phyloP scores from a whole-genome alignment of 2,888 invertebrate species.

The Cloeon dipterum region DNA sequence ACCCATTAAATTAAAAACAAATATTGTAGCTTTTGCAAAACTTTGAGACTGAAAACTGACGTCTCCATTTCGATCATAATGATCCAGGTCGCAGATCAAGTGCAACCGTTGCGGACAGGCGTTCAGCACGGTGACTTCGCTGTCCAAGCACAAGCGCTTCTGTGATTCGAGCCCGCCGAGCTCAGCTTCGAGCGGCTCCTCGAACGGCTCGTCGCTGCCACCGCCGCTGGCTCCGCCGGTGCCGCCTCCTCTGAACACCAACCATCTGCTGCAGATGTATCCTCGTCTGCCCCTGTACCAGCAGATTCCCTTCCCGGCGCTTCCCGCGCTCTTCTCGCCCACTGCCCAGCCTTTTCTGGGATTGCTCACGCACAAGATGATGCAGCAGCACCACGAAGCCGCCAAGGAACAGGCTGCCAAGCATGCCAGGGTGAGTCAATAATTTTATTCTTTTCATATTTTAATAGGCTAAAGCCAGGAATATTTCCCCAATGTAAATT shows the following conservation, averaged over 20 bases:
- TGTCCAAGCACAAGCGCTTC: slow-evolving; percentile 89
- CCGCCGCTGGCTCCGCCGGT: slow-evolving; percentile 13
- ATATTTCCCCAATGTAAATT: too few species aligned
- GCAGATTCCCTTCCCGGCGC: slow-evolving; percentile 43
- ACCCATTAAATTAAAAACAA: too few species aligned
- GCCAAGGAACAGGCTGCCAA: too few species aligned
- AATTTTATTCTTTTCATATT: too few species aligned
- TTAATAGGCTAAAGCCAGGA: too few species aligned
- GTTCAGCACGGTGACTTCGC: slow-evolving; percentile 74
- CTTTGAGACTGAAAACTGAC: too few species aligned
- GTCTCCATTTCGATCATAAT: too few species aligned
- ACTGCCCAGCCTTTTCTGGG: neutral
- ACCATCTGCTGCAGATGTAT: slow-evolving; percentile 28
- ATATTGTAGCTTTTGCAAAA: too few species aligned
- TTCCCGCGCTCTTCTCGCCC: slow-evolving; percentile 22
- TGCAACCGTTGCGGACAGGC: slow-evolving; percentile 86
- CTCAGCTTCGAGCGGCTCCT: slow-evolving; percentile 5
- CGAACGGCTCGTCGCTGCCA: neutral
- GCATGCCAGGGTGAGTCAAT: too few species aligned
- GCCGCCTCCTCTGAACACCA: slow-evolving; percentile 14
- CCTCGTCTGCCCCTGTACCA: slow-evolving; percentile 24
- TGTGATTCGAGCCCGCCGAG: slow-evolving; percentile 45
- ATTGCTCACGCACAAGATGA: neutral
- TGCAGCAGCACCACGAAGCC: too few species aligned
- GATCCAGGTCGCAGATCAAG: slow-evolving; percentile 79